phyloP scores from a whole-genome alignment of 2,888 invertebrate genomes.

The Heteromyza rotundicornis region DNA sequence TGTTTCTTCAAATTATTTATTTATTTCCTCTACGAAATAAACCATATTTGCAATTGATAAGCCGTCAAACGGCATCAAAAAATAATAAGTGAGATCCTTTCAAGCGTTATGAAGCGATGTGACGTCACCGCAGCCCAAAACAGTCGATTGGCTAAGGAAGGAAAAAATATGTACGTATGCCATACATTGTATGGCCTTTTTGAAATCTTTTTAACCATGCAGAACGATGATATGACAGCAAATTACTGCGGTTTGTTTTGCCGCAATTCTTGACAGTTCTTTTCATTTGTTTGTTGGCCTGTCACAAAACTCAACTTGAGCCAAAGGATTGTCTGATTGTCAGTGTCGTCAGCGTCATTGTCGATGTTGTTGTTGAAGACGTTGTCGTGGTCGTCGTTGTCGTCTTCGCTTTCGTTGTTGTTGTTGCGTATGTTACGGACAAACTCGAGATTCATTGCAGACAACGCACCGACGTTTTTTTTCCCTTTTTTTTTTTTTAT shows the following conservation, averaged over 20 bases:
- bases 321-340: not conserved
- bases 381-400: no score
- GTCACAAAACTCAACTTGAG: conserved; percentile 34
- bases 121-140: not conserved
- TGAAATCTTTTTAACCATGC: not conserved
- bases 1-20: no score
- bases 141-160: no score
- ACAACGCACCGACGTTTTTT: conserved; percentile 6
- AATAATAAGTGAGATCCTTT: no score
- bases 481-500: conserved; percentile 12
- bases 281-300: conserved; percentile 40
- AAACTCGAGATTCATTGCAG: no score
- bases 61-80: not conserved
- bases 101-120: no score
- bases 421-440: conserved; percentile 3
- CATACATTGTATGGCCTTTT: no score
- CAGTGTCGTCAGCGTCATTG: conserved; percentile 19
- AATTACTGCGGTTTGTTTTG: conserved; percentile 35
- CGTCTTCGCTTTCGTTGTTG: no score
- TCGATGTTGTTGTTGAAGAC: no score
- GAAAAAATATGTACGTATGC: no score
- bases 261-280: conserved; percentile 40
- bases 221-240: conserved; percentile 38
- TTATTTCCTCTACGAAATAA: no score
- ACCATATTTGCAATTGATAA: not conserved